These are phyloP conservation scores for Coboldia fuscipes DNA, from an alignment of 1,140 invertebrate species.

Conservation along the genomic window DNA sequence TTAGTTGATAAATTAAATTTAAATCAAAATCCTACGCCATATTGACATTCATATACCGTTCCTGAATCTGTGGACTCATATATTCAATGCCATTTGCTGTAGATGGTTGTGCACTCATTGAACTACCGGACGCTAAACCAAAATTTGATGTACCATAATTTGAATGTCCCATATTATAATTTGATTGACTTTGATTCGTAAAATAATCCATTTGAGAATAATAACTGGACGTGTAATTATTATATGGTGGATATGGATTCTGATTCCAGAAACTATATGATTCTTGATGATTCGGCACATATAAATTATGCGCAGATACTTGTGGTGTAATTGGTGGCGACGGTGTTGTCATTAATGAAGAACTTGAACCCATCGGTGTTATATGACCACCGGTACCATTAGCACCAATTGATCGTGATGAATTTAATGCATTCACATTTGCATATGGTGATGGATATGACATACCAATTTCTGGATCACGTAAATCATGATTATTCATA, in stretches of 20 bases:
- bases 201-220: constrained; percentile 40
- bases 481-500: no score
- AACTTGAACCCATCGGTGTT: constrained; percentile 37
- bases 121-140: constrained; percentile 16
- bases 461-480: no score
- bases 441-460: constrained; percentile 1
- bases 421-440: constrained; percentile 17
- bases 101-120: constrained; percentile 19
- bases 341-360: constrained; percentile 37
- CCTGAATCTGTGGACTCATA: constrained; percentile 22
- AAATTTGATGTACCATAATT: constrained; percentile 19
- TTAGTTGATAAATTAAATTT: no score
- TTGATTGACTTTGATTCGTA: constrained; percentile 24
- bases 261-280: constrained; percentile 22
- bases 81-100: constrained; percentile 21
- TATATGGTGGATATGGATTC: constrained; percentile 32
- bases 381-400: constrained; percentile 30
- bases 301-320: constrained; percentile 10
- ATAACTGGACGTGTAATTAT: constrained; percentile 26
- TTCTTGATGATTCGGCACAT: constrained; percentile 21
- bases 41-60: constrained; percentile 18
- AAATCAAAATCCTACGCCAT: constrained; percentile 24
- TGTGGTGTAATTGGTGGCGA: constrained; percentile 33
- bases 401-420: constrained; percentile 15
- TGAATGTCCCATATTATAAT: constrained; percentile 21